Conservation (phyloP, 2,888 invertebrate genomes). For the Aproaerema taeniolella region DNA sequence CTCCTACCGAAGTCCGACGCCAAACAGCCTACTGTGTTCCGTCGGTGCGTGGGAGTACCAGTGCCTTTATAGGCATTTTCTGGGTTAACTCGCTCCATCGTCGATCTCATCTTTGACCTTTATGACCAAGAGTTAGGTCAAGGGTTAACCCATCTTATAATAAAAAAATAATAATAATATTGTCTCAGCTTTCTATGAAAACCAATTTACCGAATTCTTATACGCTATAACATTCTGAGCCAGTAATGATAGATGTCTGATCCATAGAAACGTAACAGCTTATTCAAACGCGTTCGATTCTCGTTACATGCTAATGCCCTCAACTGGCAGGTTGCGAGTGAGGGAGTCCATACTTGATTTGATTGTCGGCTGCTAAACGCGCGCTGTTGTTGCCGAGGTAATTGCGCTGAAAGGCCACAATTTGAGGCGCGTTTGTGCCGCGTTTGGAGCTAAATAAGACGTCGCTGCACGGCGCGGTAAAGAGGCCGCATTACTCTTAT, state of each 20-base stretch:
- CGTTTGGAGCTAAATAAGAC: slow-evolving; percentile 71
- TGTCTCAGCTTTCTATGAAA: too few species aligned
- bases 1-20: too few species aligned
- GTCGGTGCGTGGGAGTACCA: too few species aligned
- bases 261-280: slow-evolving; percentile 9
- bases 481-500: slow-evolving; percentile 70
- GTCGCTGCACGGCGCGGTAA: slow-evolving; percentile 62
- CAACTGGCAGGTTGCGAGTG: slow-evolving; percentile 18
- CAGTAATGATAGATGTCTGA: not conserved
- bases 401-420: slow-evolving; percentile 71
- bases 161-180: too few species aligned
- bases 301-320: slow-evolving; percentile 13
- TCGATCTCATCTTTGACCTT: too few species aligned
- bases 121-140: too few species aligned
- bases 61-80: too few species aligned
- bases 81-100: too few species aligned
- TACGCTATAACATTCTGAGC: too few species aligned
- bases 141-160: too few species aligned
- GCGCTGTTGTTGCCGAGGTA: slow-evolving; percentile 45
- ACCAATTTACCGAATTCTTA: too few species aligned
- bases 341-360: slow-evolving; percentile 47
- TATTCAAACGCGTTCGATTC: slow-evolving; percentile 10
- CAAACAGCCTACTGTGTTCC: too few species aligned
- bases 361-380: slow-evolving; percentile 60
- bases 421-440: slow-evolving; percentile 59